A percentile compares a stretch with the other conserved stretches of the same genome.
Conservation (phyloP, 2,113 vertebrate genomes). For the Chaenocephalus aceratus region DNA sequence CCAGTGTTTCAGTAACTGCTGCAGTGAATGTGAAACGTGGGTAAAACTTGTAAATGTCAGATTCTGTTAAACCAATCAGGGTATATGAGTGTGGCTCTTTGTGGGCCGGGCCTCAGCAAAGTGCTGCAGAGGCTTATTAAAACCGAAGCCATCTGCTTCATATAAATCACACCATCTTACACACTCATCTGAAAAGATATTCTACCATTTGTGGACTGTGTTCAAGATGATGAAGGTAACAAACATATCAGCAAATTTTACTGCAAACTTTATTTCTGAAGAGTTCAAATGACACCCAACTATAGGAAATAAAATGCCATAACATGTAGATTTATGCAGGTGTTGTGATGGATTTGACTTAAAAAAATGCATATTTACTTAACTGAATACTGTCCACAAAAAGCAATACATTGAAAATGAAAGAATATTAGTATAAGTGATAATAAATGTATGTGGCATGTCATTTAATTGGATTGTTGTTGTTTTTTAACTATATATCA, state of each 20-base stretch:
- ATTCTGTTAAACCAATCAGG: constrained; percentile 41
- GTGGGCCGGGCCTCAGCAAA: constrained; percentile 42
- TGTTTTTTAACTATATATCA: not conserved
- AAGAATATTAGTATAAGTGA: not conserved
- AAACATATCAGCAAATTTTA: constrained; percentile 9
- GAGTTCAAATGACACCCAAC: not conserved
- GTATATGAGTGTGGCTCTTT: constrained; percentile 50
- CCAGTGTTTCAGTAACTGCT: constrained; percentile 50
- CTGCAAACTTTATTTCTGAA: not conserved
- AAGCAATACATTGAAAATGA: not conserved
- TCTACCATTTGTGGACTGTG: constrained; percentile 22
- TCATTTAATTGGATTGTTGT: not conserved
- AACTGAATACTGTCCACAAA: no score
- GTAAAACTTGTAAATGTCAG: constrained; percentile 69
- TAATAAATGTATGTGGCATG: not conserved
- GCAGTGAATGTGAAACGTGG: constrained; percentile 46
- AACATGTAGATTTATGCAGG: not conserved
- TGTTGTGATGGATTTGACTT: constrained; percentile 3
- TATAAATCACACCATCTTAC: constrained; percentile 53
- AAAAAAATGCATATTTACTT: not conserved
- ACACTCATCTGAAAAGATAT: constrained; percentile 35
- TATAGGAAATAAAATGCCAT: not conserved
- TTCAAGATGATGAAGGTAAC: constrained; percentile 24
- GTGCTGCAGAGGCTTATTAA: constrained; percentile 33
- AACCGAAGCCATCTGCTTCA: constrained; percentile 39